phyloP scores from a whole-genome alignment of 2,888 invertebrate genomes.

The Catocala sponsa region DNA sequence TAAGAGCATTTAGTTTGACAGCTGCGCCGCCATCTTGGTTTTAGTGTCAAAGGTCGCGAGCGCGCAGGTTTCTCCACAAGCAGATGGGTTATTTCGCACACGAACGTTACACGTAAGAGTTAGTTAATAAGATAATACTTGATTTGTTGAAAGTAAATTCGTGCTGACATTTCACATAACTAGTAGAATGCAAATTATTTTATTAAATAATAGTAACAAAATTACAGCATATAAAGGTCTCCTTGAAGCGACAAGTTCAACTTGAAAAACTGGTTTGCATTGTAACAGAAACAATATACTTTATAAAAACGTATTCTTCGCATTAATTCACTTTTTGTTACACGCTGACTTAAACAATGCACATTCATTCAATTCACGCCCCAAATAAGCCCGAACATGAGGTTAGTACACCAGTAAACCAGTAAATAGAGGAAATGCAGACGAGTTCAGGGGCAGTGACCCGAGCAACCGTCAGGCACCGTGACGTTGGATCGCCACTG shows the following conservation, averaged over 20 bases:
- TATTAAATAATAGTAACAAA: conserved; percentile 35
- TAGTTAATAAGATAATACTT: conserved; percentile 63
- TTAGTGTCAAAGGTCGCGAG: conserved; percentile 79
- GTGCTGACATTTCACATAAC: conserved; percentile 48
- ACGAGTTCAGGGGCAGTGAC: conserved; percentile 84
- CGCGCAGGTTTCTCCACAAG: conserved; percentile 75
- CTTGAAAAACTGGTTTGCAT: background rate
- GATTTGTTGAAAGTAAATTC: conserved; percentile 55
- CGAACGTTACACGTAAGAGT: conserved; percentile 57
- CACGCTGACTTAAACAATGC: conserved; percentile 43
- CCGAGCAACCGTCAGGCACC: conserved; percentile 70
- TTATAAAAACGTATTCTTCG: conserved; percentile 26
- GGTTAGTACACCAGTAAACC: conserved; percentile 58
- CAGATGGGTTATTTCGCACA: conserved; percentile 74
- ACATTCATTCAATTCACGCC: conserved; percentile 64
- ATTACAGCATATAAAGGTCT: conserved; percentile 15
- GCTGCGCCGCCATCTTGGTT: conserved; percentile 77
- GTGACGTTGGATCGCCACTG: conserved; percentile 63
- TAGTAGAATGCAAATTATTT: conserved; percentile 36
- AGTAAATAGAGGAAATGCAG: conserved; percentile 74
- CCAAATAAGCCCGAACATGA: conserved; percentile 66
- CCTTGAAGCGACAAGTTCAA: conserved; percentile 2
- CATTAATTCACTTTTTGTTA: conserved; percentile 28
- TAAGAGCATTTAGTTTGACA: conserved; percentile 81
- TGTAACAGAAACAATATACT: background rate